A percentile compares a stretch with the other conserved stretches of the same genome.
Conservation (phyloP, 2,113 vertebrate species). For the Agapornis roseicollis region DNA sequence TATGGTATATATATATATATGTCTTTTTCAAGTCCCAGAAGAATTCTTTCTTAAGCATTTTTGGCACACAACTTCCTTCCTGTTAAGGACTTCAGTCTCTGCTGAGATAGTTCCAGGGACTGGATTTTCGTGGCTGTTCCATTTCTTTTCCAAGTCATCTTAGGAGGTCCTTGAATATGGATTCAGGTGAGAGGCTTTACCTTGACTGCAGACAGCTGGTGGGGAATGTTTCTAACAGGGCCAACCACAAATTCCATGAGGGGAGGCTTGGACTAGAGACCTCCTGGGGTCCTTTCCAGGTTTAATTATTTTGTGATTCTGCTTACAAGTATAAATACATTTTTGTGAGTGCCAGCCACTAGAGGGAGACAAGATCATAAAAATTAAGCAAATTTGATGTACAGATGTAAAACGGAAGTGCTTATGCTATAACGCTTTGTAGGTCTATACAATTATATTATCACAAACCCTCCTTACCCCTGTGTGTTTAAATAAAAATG, state of each 20-base stretch:
- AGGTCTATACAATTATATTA: background rate
- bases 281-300: background rate
- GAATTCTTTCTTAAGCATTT: background rate
- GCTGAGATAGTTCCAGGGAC: background rate
- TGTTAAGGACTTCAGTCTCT: background rate
- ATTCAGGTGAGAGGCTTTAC: background rate
- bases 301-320: background rate
- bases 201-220: background rate
- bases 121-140: background rate
- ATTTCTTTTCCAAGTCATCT: background rate
- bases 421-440: background rate
- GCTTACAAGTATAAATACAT: no score
- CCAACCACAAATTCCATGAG: background rate
- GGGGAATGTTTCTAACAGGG: background rate
- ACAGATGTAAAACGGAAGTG: background rate
- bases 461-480: background rate
- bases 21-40: background rate
- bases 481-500: background rate
- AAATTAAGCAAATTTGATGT: background rate
- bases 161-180: background rate
- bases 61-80: background rate
- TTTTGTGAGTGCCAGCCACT: background rate
- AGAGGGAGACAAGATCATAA: slow-evolving; percentile 18
- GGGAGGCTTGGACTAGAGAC: background rate
- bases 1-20: rapidly evolving